Evolutionary conservation across 2,888 invertebrate species (phyloP).

Genomic region (Troides oblongomaculatus): DNA sequence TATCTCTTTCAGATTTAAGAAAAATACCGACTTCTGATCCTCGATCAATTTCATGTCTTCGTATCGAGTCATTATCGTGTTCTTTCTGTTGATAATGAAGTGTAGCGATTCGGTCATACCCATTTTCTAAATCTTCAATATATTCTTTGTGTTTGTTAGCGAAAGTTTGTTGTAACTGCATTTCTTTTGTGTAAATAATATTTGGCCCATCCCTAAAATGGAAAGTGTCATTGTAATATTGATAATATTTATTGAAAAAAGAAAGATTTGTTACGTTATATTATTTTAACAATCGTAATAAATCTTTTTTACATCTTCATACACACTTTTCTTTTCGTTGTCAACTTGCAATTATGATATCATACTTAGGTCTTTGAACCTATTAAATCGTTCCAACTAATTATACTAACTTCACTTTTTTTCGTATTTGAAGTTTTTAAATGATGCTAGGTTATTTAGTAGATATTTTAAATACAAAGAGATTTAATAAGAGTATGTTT

Average conservation of each 20-base stretch:
- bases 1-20: constrained; percentile 63
- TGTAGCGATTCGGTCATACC: constrained; percentile 75
- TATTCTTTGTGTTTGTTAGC: constrained; percentile 78
- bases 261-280: too few species aligned
- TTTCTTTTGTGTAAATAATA: constrained; percentile 78
- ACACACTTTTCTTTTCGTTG: too few species aligned
- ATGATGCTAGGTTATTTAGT: too few species aligned
- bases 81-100: constrained; percentile 74
- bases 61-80: constrained; percentile 85
- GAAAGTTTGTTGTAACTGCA: constrained; percentile 74
- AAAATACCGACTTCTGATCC: constrained; percentile 83
- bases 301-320: too few species aligned
- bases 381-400: too few species aligned
- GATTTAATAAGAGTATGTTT: too few species aligned
- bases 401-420: too few species aligned
- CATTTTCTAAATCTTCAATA: constrained; percentile 81
- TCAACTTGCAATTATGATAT: too few species aligned
- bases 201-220: constrained; percentile 76
- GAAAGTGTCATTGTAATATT: neutral
- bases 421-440: too few species aligned
- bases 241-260: neutral
- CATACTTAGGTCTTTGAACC: too few species aligned
- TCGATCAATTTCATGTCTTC: constrained; percentile 87
- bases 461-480: too few species aligned
- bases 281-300: too few species aligned